Percentiles rank a stretch among this genome's conserved stretches.
Evolutionary conservation across 2,797 vertebrate genomes (phyloP).

Genomic region (Coreius guichenoti): DNA sequence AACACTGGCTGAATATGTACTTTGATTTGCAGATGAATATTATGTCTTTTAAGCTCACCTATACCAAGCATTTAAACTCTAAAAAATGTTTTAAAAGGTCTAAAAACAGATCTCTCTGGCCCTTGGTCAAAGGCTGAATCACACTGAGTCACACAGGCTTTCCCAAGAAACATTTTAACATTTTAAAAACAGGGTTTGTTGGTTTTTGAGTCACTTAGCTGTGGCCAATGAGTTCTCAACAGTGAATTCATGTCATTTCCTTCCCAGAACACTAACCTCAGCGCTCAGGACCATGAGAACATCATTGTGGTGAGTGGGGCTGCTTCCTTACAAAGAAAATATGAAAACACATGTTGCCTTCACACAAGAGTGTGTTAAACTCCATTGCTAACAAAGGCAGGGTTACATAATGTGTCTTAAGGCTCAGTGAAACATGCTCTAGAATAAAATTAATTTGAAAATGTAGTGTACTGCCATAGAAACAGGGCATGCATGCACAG

Average conservation of each 20-base stretch:
- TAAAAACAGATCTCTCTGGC: not conserved
- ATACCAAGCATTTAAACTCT: not conserved
- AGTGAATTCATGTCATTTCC: conserved; percentile 57
- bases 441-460: conserved; percentile 34
- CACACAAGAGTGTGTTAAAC: conserved; percentile 1
- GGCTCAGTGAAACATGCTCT: conserved; percentile 1
- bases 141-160: not conserved
- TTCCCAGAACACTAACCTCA: conserved; percentile 91
- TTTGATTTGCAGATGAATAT: not conserved
- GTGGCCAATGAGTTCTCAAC: conserved; percentile 41
- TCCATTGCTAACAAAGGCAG: conserved; percentile 9
- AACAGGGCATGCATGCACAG: not conserved
- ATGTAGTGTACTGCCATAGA: conserved; percentile 22
- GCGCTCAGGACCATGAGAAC: conserved; percentile 95
- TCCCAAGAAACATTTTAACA: not conserved
- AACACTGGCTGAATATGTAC: not conserved
- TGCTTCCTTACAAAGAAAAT: conserved; percentile 15
- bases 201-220: conserved; percentile 24
- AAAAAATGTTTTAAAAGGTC: not conserved
- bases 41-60: not conserved
- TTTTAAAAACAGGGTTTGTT: conserved; percentile 14
- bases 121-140: not conserved
- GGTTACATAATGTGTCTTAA: conserved; percentile 26
- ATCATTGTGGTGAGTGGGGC: conserved; percentile 93
- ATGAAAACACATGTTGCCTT: conserved; percentile 7